Percentiles rank a stretch among this genome's conserved stretches.
Evolutionary conservation across 2,888 invertebrate species (phyloP).

Genomic region (Drosophila helvetica): DNA sequence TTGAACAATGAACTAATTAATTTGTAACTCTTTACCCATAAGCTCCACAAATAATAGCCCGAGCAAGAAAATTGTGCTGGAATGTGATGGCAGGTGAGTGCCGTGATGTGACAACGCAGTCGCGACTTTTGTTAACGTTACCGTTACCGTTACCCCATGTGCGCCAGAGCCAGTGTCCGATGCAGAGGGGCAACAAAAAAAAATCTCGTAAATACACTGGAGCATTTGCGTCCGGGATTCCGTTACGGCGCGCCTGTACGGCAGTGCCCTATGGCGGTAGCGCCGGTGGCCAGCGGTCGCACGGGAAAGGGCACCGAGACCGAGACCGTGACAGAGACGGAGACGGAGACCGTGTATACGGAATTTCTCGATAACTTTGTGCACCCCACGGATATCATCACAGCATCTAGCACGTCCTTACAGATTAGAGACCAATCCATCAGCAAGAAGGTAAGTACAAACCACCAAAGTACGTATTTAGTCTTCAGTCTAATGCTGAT

Average conservation of each 20-base stretch:
- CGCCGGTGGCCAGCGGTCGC: neutral
- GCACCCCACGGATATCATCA: slow-evolving; percentile 20
- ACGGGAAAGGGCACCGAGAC: neutral
- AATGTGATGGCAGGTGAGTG: slow-evolving; percentile 5
- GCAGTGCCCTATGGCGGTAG: slow-evolving; percentile 25
- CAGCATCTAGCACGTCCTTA: neutral
- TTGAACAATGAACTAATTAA: too few species aligned
- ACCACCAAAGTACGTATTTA: neutral
- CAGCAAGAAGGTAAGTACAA: neutral
- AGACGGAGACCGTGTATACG: slow-evolving; percentile 25
- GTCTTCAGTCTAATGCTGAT: neutral
- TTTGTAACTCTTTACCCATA: neutral
- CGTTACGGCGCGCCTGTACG: slow-evolving; percentile 25
- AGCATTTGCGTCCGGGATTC: slow-evolving; percentile 46
- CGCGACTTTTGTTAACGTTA: neutral
- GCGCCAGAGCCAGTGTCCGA: too few species aligned
- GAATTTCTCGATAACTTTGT: slow-evolving; percentile 44
- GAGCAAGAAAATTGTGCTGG: neutral
- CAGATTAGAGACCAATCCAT: neutral
- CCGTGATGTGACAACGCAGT: neutral
- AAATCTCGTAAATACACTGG: slow-evolving; percentile 48
- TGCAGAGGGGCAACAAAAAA: neutral
- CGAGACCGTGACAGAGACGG: slow-evolving; percentile 1
- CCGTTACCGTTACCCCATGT: neutral
- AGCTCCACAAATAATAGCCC: neutral